These are phyloP conservation scores for Ariopsis seemanni DNA, from an alignment of 2,113 vertebrate species.

Conservation along the genomic window DNA sequence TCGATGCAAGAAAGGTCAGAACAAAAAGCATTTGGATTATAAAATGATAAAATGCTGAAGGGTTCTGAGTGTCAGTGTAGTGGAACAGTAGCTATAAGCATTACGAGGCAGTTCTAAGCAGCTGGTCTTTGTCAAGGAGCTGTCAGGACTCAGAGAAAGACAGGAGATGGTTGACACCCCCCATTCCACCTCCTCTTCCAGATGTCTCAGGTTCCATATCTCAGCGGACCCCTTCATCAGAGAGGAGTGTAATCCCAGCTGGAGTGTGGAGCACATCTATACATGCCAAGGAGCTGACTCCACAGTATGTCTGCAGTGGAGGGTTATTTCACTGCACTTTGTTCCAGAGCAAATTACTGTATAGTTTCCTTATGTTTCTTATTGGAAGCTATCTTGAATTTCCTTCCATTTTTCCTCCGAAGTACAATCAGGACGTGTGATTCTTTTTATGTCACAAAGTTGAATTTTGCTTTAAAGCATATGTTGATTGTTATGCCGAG, in stretches of 20 bases:
- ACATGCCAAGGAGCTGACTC: constrained; percentile 53
- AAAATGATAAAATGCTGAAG: constrained; percentile 36
- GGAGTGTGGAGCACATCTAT: constrained; percentile 31
- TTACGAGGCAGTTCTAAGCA: constrained; percentile 56
- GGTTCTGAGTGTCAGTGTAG: constrained; percentile 40
- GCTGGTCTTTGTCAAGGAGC: constrained; percentile 65
- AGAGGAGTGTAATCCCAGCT: constrained; percentile 44
- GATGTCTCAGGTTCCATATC: constrained; percentile 56
- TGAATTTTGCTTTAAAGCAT: not conserved
- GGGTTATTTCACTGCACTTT: constrained; percentile 8
- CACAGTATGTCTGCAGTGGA: constrained; percentile 45
- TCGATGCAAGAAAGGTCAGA: not conserved
- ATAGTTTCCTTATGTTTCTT: constrained; percentile 26
- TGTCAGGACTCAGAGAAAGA: constrained; percentile 58
- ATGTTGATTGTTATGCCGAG: not conserved
- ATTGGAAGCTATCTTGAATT: constrained; percentile 28
- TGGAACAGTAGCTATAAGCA: constrained; percentile 50
- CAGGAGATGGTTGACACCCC: constrained; percentile 51
- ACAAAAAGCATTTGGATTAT: constrained; percentile 1
- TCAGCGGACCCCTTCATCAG: constrained; percentile 49
- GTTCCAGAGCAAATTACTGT: constrained; percentile 37
- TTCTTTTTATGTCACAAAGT: constrained; percentile 14
- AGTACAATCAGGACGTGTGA: not conserved
- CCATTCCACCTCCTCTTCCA: constrained; percentile 51
- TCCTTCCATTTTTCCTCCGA: not conserved